Base-by-base conservation (phyloP, 2,797 vertebrate species). In the Hemibagrus guttatus region DNA sequence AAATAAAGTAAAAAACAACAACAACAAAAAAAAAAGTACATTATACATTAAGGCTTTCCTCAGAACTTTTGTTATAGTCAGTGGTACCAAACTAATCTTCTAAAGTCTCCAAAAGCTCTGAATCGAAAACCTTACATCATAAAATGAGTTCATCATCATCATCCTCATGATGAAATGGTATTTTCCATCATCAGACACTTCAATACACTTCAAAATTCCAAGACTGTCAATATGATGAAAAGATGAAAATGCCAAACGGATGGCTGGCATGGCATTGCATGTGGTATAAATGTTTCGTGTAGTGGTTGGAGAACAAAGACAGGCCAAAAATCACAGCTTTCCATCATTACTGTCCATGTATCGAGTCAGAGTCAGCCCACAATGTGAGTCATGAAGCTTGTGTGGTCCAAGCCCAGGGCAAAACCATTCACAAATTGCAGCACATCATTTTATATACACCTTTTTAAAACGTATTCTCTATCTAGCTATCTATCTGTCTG, bases 291-390 rank as follows among this genome's bases (percentile, higher is more conserved):
- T 68, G 59, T 81, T 91, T 90, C 91, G 92, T 92, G 93, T 93
- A 92, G 93, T 91, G 93, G 93, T 93, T 92, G 85, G 89, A 92
- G 88, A 84, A 88, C 88, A 85, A 42, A 84, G 90, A 92, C 75
- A 81, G 9, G 91, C 93, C 92, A 93, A 92, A 89, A 91, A 91
- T 93, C 93, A 92, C 91, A 90, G 90, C 91, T 92, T 92, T 88
- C 91, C 89, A 91, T 87, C 89, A 90, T 91, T 94, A 93, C 89
- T 91, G 93, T 93, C 83, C 90, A 88, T 90, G 86, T 90, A 90
- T 91, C 85, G 91, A 87, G 89, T 83, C 87, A 91, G 91, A 87
- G 89, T 83, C 87, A 91, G 90, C 87, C 91, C 91, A 90, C 78
- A 58, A 83, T 92, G 90, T 76, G 80, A 63, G 84, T 82, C 39